These are phyloP conservation scores for Onychostruthus taczanowskii DNA, from an alignment of 2,113 vertebrate genomes.

Conservation along the genomic window DNA sequence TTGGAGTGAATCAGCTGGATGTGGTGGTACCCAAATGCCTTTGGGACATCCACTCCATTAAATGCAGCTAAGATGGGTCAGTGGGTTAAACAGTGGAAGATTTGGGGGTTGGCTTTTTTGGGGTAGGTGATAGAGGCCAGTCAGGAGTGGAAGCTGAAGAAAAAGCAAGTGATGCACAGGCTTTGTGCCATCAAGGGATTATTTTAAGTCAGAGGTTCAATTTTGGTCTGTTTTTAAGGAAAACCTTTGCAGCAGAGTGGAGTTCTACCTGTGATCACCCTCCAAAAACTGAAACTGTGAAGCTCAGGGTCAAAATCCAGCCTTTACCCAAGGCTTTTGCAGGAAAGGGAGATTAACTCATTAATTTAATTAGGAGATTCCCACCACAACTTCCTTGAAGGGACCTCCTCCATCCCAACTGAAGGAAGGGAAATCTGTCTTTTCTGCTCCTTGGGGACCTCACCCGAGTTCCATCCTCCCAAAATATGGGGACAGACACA, in stretches of 20 bases:
- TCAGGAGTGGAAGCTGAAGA: not conserved
- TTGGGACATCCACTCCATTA: not conserved
- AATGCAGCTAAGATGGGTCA: not conserved
- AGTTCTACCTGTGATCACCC: not conserved
- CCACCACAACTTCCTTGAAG: not conserved
- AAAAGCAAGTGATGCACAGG: not conserved
- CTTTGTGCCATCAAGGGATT: not conserved
- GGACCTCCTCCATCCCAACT: not conserved
- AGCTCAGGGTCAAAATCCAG: not conserved
- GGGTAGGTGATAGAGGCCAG: not conserved
- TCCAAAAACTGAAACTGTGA: not conserved
- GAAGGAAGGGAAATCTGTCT: not conserved
- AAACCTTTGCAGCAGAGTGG: not conserved
- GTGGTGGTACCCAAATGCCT: not conserved
- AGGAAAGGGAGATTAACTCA: not conserved
- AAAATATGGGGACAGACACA: not conserved
- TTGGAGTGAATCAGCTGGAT: not conserved
- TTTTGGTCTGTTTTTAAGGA: not conserved
- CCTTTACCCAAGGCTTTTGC: not conserved
- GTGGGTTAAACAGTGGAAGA: not conserved
- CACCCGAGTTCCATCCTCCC: not conserved
- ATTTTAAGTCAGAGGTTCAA: not conserved
- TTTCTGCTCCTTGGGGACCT: not conserved
- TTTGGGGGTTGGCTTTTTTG: not conserved
- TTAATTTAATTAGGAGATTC: not conserved